These are phyloP conservation scores for Apaloderma vittatum DNA, from an alignment of 2,113 vertebrate species.

Conservation along the genomic window DNA sequence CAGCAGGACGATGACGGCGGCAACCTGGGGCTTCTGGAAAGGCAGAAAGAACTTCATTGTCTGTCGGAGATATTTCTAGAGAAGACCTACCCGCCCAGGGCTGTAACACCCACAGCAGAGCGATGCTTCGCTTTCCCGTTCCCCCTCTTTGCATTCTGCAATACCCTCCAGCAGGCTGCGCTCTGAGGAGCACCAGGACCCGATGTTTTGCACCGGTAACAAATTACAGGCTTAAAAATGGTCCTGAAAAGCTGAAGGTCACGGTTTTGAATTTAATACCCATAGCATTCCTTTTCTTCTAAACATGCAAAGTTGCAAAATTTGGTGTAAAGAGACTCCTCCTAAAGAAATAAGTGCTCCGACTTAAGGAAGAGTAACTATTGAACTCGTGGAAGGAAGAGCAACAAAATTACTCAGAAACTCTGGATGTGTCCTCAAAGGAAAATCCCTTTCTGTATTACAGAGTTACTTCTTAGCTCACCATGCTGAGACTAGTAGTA, in stretches of 20 bases:
- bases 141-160: not conserved
- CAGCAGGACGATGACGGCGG: accelerated
- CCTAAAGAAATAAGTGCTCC: not conserved
- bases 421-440: not conserved
- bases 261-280: not conserved
- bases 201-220: accelerated
- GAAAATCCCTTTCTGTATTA: not conserved
- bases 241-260: not conserved
- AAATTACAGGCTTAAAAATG: not conserved
- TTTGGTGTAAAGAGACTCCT: not conserved
- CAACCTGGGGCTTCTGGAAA: not conserved
- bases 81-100: not conserved
- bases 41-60: too few species aligned
- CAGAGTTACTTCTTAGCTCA: not conserved
- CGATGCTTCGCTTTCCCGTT: not conserved
- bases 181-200: accelerated
- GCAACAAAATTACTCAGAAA: not conserved
- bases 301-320: not conserved
- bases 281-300: not conserved
- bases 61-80: not conserved
- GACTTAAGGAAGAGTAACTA: not conserved
- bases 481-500: not conserved
- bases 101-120: too few species aligned
- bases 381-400: not conserved
- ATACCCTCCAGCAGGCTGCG: not conserved